Evolutionary conservation across 2,113 vertebrate genomes (phyloP).

Genomic region (Corythoichthys haematopterus): DNA sequence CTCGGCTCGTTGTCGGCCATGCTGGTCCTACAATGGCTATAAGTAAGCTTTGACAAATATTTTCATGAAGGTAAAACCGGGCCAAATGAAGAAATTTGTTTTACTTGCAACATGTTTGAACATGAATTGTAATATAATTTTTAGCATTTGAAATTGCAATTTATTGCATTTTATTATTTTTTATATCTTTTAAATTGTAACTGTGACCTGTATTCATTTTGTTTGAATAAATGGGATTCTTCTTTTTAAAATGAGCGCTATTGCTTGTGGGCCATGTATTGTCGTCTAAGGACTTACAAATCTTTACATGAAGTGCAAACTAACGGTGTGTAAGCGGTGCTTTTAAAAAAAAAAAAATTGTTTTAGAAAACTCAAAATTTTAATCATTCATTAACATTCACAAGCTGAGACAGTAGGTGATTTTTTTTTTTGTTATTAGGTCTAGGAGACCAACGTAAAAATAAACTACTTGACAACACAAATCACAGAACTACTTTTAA

Average conservation of each 20-base stretch:
- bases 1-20: conserved; percentile 39
- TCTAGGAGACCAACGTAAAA: conserved; percentile 27
- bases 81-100: conserved; percentile 22
- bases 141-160: neutral
- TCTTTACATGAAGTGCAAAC: neutral
- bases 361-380: neutral
- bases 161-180: conserved; percentile 7
- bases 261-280: neutral
- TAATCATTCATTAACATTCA: conserved; percentile 7
- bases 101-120: conserved; percentile 18
- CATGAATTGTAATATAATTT: conserved; percentile 24
- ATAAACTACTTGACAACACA: conserved; percentile 19
- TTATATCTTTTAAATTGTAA: conserved; percentile 34
- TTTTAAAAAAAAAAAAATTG: neutral
- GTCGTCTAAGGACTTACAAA: neutral
- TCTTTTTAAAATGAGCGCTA: neutral
- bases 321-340: neutral
- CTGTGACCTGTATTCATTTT: conserved; percentile 21
- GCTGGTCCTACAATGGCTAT: conserved; percentile 45
- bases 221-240: conserved; percentile 39
- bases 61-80: neutral
- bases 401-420: conserved; percentile 6
- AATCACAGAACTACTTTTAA: conserved; percentile 27
- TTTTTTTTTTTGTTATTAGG: neutral
- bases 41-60: conserved; percentile 5